These are phyloP conservation scores for Steromphala cineraria DNA, from an alignment of 2,888 invertebrate genomes.

Conservation along the genomic window DNA sequence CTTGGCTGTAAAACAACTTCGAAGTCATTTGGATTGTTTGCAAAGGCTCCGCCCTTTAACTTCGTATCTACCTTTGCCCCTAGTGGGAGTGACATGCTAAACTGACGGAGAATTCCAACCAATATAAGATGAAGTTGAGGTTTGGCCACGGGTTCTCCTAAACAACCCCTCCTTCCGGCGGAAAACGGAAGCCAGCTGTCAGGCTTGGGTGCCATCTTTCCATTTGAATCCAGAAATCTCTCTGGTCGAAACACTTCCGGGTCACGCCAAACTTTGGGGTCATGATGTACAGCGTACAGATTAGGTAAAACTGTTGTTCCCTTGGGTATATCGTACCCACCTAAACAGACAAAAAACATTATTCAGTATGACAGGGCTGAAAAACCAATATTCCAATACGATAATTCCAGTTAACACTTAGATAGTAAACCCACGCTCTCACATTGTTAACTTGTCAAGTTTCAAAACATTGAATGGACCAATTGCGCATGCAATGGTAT, in stretches of 20 bases:
- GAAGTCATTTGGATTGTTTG: no score
- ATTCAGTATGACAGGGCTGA: no score
- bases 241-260: slow-evolving; percentile 58
- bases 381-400: no score
- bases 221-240: slow-evolving; percentile 56
- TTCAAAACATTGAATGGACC: no score
- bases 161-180: slow-evolving; percentile 60
- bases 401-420: no score
- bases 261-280: slow-evolving; percentile 55
- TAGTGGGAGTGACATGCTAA: neutral
- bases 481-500: no score
- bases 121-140: slow-evolving; percentile 54
- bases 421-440: no score
- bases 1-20: no score
- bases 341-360: slow-evolving; percentile 28
- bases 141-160: slow-evolving; percentile 62
- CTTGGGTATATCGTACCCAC: slow-evolving; percentile 54
- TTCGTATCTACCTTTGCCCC: no score
- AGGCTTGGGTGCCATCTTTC: slow-evolving; percentile 54
- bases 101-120: slow-evolving; percentile 27
- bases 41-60: no score
- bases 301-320: slow-evolving; percentile 55
- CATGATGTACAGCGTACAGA: slow-evolving; percentile 54
- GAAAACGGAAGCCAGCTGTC: slow-evolving; percentile 64
- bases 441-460: no score